phyloP scores from a whole-genome alignment of 1,140 invertebrate species.

The Campoletis sonorensis region DNA sequence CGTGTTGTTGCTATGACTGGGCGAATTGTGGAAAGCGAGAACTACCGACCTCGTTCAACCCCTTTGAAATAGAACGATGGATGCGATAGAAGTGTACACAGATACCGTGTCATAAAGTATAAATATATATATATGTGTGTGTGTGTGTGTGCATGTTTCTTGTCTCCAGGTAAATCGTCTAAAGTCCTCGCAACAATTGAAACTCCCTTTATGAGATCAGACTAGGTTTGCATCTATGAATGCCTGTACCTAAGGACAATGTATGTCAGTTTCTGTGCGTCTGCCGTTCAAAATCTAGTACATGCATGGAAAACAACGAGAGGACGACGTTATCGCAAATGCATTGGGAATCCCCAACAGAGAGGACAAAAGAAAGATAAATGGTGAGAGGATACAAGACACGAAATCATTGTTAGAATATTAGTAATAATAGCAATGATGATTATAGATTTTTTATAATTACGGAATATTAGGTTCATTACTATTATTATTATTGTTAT shows the following conservation, averaged over 20 bases:
- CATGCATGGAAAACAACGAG: constrained; percentile 11
- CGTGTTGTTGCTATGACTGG: background rate
- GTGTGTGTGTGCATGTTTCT: background rate
- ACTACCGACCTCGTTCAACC: constrained; percentile 1
- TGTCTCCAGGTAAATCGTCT: constrained; percentile 11
- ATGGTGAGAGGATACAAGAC: background rate
- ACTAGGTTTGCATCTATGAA: constrained; percentile 22
- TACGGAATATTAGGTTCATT: too few relatives aligned
- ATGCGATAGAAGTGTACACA: background rate
- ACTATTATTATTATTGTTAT: too few relatives aligned
- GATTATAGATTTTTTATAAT: background rate
- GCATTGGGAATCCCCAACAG: background rate
- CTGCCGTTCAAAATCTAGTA: background rate
- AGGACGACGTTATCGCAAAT: background rate
- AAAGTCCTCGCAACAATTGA: constrained; percentile 22
- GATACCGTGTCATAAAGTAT: background rate
- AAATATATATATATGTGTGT: too few relatives aligned
- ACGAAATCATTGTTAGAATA: background rate
- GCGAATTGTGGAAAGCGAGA: constrained; percentile 5
- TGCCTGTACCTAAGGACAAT: constrained; percentile 2
- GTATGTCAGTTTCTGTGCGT: background rate
- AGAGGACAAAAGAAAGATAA: background rate
- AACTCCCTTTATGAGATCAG: constrained; percentile 1
- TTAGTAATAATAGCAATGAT: background rate
- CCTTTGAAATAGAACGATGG: constrained; percentile 11